Evolutionary conservation across 2,113 vertebrate species (phyloP).

Genomic region (Gopherus flavomarginatus): DNA sequence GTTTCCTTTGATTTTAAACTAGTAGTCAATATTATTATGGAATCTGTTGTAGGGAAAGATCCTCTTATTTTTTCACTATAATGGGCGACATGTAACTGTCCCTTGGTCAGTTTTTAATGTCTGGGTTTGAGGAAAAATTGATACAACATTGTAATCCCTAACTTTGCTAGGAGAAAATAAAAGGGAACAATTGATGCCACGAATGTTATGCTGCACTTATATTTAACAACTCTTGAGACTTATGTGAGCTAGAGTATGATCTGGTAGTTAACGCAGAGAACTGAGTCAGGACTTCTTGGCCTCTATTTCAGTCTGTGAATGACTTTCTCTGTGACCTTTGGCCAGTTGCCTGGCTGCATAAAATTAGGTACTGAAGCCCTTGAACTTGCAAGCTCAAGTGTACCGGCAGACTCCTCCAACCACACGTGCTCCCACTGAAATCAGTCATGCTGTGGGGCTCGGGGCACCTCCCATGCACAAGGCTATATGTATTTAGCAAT

Average conservation of each 20-base stretch:
- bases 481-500: not conserved
- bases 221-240: not conserved
- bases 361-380: not conserved
- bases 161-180: not conserved
- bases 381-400: fast-evolving
- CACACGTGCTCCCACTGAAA: not conserved
- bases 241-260: not conserved
- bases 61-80: not conserved
- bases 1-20: not conserved
- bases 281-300: not conserved
- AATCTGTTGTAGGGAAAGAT: not conserved
- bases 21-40: not conserved
- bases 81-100: not conserved
- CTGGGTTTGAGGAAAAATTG: fast-evolving
- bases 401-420: not conserved
- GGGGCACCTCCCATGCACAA: not conserved
- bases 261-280: not conserved
- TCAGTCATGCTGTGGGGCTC: not conserved
- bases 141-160: not conserved
- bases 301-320: not conserved
- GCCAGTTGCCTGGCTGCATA: not conserved
- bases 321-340: constrained; percentile 43
- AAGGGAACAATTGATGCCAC: not conserved
- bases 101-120: not conserved
- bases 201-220: not conserved